Conservation (phyloP, 2,113 vertebrate species). For the Rhabdornis inornatus region DNA sequence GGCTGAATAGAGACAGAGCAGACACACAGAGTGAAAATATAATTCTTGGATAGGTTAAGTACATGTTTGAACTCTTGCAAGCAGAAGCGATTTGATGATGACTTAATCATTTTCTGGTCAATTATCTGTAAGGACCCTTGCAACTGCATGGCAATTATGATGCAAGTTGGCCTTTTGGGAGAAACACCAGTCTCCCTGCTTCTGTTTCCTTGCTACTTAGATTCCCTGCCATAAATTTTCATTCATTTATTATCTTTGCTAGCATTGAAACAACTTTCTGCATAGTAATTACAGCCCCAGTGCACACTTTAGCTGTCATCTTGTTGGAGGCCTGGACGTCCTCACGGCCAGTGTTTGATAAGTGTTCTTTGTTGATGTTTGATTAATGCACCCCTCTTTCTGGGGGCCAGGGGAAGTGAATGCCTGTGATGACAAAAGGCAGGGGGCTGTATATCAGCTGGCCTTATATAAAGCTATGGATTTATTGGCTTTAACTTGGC, state of each 20-base stretch:
- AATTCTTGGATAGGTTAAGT: constrained; percentile 99
- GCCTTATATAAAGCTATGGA: constrained; percentile 78
- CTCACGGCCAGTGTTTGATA: constrained; percentile 81
- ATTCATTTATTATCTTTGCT: constrained; percentile 87
- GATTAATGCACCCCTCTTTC: constrained; percentile 82
- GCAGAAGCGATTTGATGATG: constrained; percentile 97
- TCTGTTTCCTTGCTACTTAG: constrained; percentile 84
- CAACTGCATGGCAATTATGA: constrained; percentile 86
- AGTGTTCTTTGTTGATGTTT: constrained; percentile 87
- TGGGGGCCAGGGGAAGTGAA: constrained; percentile 73
- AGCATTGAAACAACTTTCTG: constrained; percentile 85
- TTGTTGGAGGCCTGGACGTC: constrained; percentile 81
- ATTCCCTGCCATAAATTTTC: constrained; percentile 85
- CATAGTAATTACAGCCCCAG: constrained; percentile 82
- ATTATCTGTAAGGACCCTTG: constrained; percentile 97
- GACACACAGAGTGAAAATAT: constrained; percentile 89
- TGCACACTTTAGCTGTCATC: constrained; percentile 81
- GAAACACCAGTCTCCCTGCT: constrained; percentile 83
- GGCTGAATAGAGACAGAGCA: constrained; percentile 89
- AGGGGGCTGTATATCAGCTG: constrained; percentile 79
- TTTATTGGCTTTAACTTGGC: constrained; percentile 85
- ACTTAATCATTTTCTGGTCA: constrained; percentile 99
- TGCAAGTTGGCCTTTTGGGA: constrained; percentile 88
- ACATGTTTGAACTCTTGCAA: constrained; percentile 98
- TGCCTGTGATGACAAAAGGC: constrained; percentile 82